These are phyloP conservation scores for Callochromis pleurospilus DNA, from an alignment of 2,113 vertebrate genomes.

Conservation along the genomic window DNA sequence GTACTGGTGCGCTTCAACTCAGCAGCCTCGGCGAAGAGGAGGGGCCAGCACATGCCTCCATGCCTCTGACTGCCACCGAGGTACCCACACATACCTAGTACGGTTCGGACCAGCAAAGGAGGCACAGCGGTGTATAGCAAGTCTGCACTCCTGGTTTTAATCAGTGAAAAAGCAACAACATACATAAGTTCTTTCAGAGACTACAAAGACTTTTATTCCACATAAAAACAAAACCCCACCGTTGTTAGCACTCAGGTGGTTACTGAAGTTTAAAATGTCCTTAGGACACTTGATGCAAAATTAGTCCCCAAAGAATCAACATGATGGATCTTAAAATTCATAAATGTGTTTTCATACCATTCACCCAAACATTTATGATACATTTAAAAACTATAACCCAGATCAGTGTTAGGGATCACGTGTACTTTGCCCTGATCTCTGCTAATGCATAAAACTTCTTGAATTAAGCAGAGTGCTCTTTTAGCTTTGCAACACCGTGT, in stretches of 20 bases:
- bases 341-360: background rate
- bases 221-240: background rate
- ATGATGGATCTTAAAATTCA: background rate
- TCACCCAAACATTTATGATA: background rate
- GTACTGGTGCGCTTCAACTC: conserved; percentile 48
- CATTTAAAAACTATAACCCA: rapidly evolving
- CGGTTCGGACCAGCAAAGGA: background rate
- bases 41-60: conserved; percentile 39
- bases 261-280: background rate
- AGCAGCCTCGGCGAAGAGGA: conserved; percentile 29
- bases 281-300: background rate
- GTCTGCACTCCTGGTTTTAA: background rate
- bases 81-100: background rate
- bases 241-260: background rate
- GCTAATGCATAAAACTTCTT: background rate
- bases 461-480: background rate
- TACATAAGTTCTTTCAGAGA: background rate
- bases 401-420: background rate
- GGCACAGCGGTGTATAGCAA: background rate
- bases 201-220: background rate
- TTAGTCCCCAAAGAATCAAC: background rate
- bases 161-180: background rate
- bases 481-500: background rate
- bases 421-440: background rate
- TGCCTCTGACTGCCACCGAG: background rate